Conservation (phyloP, 2,888 invertebrate species). For the Pyrgus malvae region DNA sequence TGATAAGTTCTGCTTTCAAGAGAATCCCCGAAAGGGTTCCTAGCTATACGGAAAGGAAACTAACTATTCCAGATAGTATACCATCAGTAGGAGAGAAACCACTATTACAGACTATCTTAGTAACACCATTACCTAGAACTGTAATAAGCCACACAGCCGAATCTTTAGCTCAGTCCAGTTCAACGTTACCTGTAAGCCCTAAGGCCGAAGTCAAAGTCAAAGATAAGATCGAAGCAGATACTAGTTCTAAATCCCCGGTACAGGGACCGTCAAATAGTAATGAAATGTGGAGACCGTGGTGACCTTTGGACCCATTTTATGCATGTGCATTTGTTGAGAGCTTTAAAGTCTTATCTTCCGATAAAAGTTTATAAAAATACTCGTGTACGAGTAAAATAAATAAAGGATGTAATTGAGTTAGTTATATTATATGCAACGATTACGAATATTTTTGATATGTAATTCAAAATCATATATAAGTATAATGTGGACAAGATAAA, state of each 20-base stretch:
- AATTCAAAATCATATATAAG: no score
- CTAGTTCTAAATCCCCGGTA: constrained; percentile 58
- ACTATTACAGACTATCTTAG: constrained; percentile 32
- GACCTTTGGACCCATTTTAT: constrained; percentile 19
- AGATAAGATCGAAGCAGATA: constrained; percentile 50
- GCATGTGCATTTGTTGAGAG: no score
- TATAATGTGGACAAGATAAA: no score
- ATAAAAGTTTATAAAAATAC: no score
- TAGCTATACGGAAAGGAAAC: constrained; percentile 44
- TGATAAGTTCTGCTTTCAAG: constrained; percentile 51
- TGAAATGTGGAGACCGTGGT: constrained; percentile 77
- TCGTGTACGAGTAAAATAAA: no score
- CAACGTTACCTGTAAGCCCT: constrained; percentile 27
- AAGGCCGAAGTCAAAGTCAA: constrained; percentile 29
- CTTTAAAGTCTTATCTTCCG: no score
- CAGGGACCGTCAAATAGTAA: constrained; percentile 58
- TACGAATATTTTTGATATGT: no score
- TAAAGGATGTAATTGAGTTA: no score
- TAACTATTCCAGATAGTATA: constrained; percentile 63
- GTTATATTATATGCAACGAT: no score
- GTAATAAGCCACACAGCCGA: constrained; percentile 75
- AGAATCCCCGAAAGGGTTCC: constrained; percentile 45
- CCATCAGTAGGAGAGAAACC: constrained; percentile 49
- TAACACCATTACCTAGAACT: constrained; percentile 43
- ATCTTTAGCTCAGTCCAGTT: constrained; percentile 58